Evolutionary conservation across 1,140 invertebrate species (phyloP), one percentile per base, ranked within the genome.

Genomic region (Oedothorax gibbosus): DNA sequence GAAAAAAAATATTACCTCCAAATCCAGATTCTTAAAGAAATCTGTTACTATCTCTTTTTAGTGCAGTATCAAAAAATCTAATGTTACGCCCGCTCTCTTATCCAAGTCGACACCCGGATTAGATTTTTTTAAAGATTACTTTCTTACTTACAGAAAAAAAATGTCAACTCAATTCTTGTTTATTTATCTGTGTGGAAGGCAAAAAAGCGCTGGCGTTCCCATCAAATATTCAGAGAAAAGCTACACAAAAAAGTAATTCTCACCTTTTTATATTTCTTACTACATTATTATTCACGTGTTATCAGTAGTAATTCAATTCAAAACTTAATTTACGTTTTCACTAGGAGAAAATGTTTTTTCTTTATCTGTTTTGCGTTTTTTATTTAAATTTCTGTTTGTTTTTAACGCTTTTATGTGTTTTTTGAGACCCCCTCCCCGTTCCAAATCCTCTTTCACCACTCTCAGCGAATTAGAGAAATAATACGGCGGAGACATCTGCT

Each of bases 251-350:
- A 72, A 51, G n/a, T 50, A 64, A 35, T 84, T 57, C 18, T 76
- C 8, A 14, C 54, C 21, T 76, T 60, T 50, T 35, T 69, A 53
- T 51, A 64, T 53, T 81, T 60, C 57, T 57, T 53, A 50, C 9
- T 62, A 53, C 60, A 35, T 84, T 84, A 68, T 68, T 76, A 56
- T 73, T 56, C 53, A 35, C n/a, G 51, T 68, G 81, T 84, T 84
- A 84, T 84, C 81, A 84, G 81, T 75, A 75, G 71, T 84, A 84
- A 84, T 84, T 84, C 72, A 84, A 84, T 84, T 84, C 81, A 84
- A 75, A 84, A 84, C 72, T 84, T 84, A 84, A 84, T 84, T 84
- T 84, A 84, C 81, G 78, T 62, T 71, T 81, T 71, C 60, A 14
- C 54, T n/a, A 21, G 53, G 66, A 60, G 35, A 35, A 35, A 75